Percentiles rank a stretch among this genome's conserved stretches.
Conservation (phyloP, 2,888 invertebrate genomes). For the Therioaphis trifolii region DNA sequence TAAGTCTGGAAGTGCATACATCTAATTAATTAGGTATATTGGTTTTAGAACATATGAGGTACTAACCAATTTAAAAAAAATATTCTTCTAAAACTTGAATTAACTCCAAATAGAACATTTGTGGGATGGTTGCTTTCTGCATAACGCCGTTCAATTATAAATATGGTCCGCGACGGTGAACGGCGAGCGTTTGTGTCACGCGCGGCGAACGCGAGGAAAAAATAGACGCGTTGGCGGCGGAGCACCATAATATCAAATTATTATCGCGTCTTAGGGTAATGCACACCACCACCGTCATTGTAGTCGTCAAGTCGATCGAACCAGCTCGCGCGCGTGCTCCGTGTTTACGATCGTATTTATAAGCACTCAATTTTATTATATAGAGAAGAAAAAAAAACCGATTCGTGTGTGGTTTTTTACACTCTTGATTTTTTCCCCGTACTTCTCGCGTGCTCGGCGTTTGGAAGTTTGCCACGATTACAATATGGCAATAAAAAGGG, state of each 20-base stretch:
- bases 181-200: conserved; percentile 25
- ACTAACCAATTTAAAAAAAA: no score
- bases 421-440: background rate
- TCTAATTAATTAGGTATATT: no score
- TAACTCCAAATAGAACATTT: no score
- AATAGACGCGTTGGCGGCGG: conserved; percentile 34
- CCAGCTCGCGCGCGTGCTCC: conserved; percentile 28
- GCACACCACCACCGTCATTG: background rate
- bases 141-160: no score
- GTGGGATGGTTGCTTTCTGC: no score
- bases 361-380: background rate
- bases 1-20: no score
- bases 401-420: conserved; percentile 45
- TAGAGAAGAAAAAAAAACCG: background rate
- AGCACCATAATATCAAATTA: background rate
- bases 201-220: conserved; percentile 4
- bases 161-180: no score
- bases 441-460: conserved; percentile 4
- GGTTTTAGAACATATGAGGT: no score
- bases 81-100: no score
- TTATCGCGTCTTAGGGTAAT: conserved; percentile 2
- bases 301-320: conserved; percentile 12
- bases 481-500: conserved; percentile 19
- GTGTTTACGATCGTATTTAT: conserved; percentile 25
- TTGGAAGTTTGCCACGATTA: conserved; percentile 48